phyloP scores from a whole-genome alignment of 2,888 invertebrate species.

The Volucella inflata region DNA sequence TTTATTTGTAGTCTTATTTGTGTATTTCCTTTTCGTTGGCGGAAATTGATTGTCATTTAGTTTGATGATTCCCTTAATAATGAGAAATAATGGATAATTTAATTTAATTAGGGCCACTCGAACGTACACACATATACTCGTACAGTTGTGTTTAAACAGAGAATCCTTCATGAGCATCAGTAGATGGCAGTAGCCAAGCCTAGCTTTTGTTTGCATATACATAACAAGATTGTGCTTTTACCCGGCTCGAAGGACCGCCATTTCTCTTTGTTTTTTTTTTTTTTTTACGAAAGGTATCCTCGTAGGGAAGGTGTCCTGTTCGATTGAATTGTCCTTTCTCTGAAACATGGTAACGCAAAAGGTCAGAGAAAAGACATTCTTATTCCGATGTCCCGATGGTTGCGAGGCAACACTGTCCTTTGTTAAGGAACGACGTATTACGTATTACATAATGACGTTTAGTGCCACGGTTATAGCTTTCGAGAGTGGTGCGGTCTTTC shows the following conservation, averaged over 20 bases:
- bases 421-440: slow-evolving; percentile 3
- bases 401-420: slow-evolving; percentile 3
- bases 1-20: slow-evolving; percentile 10
- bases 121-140: background rate
- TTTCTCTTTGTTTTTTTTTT: background rate
- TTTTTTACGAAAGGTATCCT: background rate
- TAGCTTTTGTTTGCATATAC: slow-evolving; percentile 15
- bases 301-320: background rate
- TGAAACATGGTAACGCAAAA: background rate
- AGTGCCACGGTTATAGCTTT: background rate
- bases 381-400: background rate
- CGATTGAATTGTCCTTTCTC: slow-evolving; percentile 6
- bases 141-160: background rate
- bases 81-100: slow-evolving; percentile 63
- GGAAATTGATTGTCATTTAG: slow-evolving; percentile 65
- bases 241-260: slow-evolving; percentile 33
- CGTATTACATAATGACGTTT: too few relatives aligned
- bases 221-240: slow-evolving; percentile 1
- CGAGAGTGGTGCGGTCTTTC: background rate
- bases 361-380: slow-evolving; percentile 3
- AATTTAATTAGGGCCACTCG: slow-evolving; percentile 58
- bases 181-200: background rate
- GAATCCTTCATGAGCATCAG: background rate
- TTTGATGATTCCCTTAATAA: slow-evolving; percentile 54
- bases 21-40: slow-evolving; percentile 24